phyloP scores from a whole-genome alignment of 2,113 vertebrate species.

The Upupa epops region DNA sequence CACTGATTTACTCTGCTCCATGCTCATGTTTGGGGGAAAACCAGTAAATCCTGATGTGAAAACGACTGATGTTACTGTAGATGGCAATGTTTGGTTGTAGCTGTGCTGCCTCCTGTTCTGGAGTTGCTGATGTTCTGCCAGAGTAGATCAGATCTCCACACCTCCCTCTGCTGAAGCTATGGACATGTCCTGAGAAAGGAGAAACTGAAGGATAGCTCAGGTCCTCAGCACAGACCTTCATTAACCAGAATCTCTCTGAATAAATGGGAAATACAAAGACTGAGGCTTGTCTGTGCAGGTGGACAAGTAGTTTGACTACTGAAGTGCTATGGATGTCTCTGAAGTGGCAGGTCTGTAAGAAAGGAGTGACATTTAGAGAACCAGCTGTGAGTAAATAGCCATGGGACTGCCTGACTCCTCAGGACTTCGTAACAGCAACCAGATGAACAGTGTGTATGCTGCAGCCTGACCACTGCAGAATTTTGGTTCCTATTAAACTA shows the following conservation, averaged over 20 bases:
- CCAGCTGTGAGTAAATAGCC: rapidly evolving
- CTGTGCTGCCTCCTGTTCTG: background rate
- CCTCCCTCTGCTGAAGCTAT: background rate
- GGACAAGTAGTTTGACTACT: no score
- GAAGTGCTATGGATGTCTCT: no score
- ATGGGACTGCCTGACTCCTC: background rate
- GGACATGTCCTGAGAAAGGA: background rate
- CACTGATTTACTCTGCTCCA: background rate
- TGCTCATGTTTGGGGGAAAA: background rate
- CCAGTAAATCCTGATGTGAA: background rate
- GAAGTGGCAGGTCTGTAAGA: background rate
- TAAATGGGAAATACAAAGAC: background rate
- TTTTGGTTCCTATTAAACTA: background rate
- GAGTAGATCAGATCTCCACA: background rate
- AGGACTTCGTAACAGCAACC: background rate
- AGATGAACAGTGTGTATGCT: background rate
- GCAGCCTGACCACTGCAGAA: background rate
- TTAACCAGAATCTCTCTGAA: background rate
- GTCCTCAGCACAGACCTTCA: background rate
- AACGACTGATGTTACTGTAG: background rate
- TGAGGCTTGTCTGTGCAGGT: background rate
- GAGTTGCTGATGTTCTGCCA: background rate
- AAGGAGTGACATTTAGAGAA: background rate
- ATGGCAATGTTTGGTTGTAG: background rate
- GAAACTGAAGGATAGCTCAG: background rate